Evolutionary conservation across 1,140 invertebrate genomes (phyloP).

Genomic region (Hestina assimilis): DNA sequence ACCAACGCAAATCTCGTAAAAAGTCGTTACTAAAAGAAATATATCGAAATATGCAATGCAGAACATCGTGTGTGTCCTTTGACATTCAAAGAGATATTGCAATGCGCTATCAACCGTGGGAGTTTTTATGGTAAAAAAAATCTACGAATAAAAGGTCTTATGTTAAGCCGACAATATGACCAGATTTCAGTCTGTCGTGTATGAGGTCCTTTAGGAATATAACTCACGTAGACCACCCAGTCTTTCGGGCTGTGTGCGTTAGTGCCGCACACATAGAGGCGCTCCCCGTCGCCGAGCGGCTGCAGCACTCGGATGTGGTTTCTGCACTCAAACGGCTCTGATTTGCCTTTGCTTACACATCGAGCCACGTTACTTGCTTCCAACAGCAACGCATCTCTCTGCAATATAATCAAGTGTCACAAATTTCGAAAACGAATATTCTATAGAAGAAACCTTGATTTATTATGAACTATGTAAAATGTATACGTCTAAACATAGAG

Average conservation of each 20-base stretch:
- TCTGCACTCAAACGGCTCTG: slow-evolving; percentile 89
- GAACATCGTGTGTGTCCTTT: no score
- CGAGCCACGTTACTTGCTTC: slow-evolving; percentile 86
- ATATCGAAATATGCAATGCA: no score
- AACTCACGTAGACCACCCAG: slow-evolving; percentile 78
- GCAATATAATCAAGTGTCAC: slow-evolving; percentile 37
- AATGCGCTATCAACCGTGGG: no score
- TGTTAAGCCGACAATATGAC: no score
- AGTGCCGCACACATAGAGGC: slow-evolving; percentile 90
- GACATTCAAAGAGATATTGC: no score
- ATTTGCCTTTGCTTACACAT: slow-evolving; percentile 90
- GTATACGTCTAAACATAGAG: no score
- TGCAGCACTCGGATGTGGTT: slow-evolving; percentile 92
- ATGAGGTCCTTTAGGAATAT: slow-evolving; percentile 6
- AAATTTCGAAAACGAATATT: slow-evolving; percentile 9
- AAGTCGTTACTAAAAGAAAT: no score
- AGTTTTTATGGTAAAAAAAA: no score
- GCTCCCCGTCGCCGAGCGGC: slow-evolving; percentile 86
- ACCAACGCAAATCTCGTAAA: no score
- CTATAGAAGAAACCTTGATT: background rate
- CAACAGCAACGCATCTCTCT: slow-evolving; percentile 86
- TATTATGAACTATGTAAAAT: background rate
- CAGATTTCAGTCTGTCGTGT: background rate
- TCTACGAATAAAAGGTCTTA: no score
- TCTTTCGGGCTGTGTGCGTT: slow-evolving; percentile 93